Evolutionary conservation across 2,888 invertebrate genomes (phyloP).

Genomic region (Calameuta pallipes): DNA sequence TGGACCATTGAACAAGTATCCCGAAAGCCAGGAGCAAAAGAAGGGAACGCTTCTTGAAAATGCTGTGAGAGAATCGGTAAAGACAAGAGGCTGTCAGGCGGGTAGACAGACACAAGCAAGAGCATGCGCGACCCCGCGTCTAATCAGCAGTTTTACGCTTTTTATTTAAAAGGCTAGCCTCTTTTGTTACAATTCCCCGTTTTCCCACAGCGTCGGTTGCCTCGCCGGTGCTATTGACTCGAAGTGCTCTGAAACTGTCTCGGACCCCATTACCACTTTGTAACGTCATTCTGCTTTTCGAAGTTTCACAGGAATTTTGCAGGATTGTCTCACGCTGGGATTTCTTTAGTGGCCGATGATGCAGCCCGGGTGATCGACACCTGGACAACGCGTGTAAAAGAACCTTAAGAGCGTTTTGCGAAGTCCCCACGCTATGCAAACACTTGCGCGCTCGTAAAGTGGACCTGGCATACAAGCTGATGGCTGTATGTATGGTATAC

Average conservation of each 20-base stretch:
- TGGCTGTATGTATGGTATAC: neutral
- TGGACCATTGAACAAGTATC: slow-evolving; percentile 2
- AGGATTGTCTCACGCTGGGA: neutral
- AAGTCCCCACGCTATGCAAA: neutral
- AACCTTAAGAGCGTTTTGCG: neutral
- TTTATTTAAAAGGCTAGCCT: slow-evolving; percentile 54
- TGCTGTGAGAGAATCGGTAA: neutral
- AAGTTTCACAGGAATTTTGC: neutral
- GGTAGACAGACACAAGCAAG: slow-evolving; percentile 39
- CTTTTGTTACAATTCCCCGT: slow-evolving; percentile 45
- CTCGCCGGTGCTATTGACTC: slow-evolving; percentile 18
- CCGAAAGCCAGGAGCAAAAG: neutral
- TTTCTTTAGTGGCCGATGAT: neutral
- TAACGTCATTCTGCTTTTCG: neutral
- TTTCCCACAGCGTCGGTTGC: slow-evolving; percentile 62
- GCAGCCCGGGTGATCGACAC: neutral
- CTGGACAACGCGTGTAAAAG: neutral
- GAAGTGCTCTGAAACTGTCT: neutral
- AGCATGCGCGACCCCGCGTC: slow-evolving; percentile 62
- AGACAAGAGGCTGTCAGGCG: slow-evolving; percentile 1
- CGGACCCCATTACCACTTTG: neutral
- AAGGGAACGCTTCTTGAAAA: neutral
- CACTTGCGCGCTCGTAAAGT: neutral
- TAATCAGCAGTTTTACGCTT: slow-evolving; percentile 65
- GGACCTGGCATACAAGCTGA: neutral